A percentile compares a stretch with the other conserved stretches of the same genome.
Conservation (phyloP, 1,140 invertebrate species). For the Zaprionus davidi region DNA sequence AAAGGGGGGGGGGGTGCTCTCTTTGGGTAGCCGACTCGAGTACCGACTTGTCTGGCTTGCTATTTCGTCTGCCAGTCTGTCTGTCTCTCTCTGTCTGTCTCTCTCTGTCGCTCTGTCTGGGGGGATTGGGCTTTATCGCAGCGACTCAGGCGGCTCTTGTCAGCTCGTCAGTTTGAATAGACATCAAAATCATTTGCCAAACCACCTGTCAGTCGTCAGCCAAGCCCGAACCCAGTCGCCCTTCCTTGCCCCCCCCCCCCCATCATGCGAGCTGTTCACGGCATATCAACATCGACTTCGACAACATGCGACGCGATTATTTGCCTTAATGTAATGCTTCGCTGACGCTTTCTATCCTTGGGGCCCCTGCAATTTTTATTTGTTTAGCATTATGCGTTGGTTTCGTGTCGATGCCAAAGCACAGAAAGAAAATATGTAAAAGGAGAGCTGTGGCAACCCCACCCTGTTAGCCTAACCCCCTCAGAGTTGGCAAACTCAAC, state of each 20-base stretch:
- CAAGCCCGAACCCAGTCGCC: background rate
- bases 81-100: background rate
- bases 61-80: background rate
- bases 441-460: background rate
- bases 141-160: constrained; percentile 28
- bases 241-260: background rate
- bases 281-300: constrained; percentile 43
- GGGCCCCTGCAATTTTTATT: constrained; percentile 47
- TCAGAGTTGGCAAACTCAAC: background rate
- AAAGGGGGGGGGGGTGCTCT: background rate
- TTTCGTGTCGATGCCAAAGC: constrained; percentile 47
- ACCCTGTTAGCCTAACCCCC: background rate
- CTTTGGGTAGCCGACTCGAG: constrained; percentile 14
- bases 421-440: background rate
- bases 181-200: constrained; percentile 55
- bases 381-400: constrained; percentile 68
- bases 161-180: constrained; percentile 50
- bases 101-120: constrained; percentile 6
- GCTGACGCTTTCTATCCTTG: constrained; percentile 35
- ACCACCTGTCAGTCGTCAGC: constrained; percentile 64
- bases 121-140: constrained; percentile 36
- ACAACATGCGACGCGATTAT: constrained; percentile 63
- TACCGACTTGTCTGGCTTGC: constrained; percentile 25
- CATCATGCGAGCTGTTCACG: background rate
- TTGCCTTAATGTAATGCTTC: constrained; percentile 59